Evolutionary conservation across 2,797 vertebrate species (phyloP).

Genomic region (Xiphorhynchus erythropygius): DNA sequence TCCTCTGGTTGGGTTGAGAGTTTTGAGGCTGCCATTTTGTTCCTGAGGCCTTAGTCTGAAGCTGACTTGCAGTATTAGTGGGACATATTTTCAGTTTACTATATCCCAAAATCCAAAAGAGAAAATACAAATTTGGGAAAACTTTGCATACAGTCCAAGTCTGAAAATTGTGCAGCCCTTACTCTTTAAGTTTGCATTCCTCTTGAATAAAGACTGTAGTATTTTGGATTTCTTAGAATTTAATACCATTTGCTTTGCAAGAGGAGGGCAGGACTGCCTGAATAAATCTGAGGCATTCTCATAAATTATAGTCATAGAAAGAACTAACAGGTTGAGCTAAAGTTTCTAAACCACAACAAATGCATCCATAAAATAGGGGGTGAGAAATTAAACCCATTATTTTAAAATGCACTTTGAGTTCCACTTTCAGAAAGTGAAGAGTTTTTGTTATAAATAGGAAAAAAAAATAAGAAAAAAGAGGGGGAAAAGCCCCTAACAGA

Average conservation of each 20-base stretch:
- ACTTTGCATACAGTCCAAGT: neutral
- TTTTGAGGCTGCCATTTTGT: neutral
- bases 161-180: neutral
- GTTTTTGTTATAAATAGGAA: neutral
- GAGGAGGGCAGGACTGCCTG: neutral
- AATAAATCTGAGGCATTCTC: neutral
- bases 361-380: neutral
- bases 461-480: accelerated
- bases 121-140: neutral
- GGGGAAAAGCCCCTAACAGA: accelerated
- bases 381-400: neutral
- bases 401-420: conserved; percentile 58
- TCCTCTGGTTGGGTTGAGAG: neutral
- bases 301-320: neutral
- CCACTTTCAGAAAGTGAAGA: neutral
- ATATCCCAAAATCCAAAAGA: conserved; percentile 1
- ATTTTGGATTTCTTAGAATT: neutral
- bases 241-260: neutral
- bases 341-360: neutral
- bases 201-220: neutral
- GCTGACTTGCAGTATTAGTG: conserved; percentile 47
- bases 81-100: neutral
- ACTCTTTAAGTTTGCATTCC: neutral
- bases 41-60: neutral
- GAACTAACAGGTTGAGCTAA: neutral